Base-by-base conservation (phyloP, 2,113 vertebrate genomes). In the Tragulus kanchil region DNA sequence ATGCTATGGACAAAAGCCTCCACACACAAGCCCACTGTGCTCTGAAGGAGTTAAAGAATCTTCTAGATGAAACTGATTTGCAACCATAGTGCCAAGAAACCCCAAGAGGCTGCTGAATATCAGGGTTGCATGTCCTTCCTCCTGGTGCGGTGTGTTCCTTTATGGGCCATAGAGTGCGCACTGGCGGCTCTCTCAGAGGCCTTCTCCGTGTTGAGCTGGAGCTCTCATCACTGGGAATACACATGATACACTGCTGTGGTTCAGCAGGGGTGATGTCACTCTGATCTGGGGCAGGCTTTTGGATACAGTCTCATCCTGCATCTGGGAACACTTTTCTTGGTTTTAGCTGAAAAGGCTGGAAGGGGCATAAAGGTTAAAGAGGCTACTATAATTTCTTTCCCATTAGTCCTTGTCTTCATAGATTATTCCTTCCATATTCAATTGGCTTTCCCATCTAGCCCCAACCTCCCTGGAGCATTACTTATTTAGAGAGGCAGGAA, bases 191-290 rank as follows among this genome's bases (percentile, higher is more conserved):
- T 79, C 48, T 48, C 6, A 12, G 65, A 15, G 36, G 17, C 25
- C 50, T 96, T 58, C 36, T 89, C 2, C 1, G 28, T 3, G 23
- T 61, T 25, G 13, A 3, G 54, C 14, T 50, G 61, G n/a, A 45
- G 2, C 2, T 12, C 65, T 56, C 36, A 8, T 54, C 28, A 3
- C 14, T 48, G 85, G 73, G 17, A 75, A 42, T 4, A 31, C 6
- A 12, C 0, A 0, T 50, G 65, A 2, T 14, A 4, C 12, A 1
- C 11, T 21, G 45, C 11, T 3, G 23, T 16, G 67, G n/a, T 23
- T 21, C 52, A 45, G 54, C 58, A 23, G n/a, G 2, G 78, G 48
- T 14, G 50, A 14, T 5, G 84, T 64, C 16, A 3, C 28, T 54
- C 16, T 45, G n/a, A 69, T 42, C 58, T 11, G 7, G 81, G 28